These are phyloP conservation scores for Prostheceraeus crozeri DNA, from an alignment of 2,888 invertebrate species.

Conservation along the genomic window DNA sequence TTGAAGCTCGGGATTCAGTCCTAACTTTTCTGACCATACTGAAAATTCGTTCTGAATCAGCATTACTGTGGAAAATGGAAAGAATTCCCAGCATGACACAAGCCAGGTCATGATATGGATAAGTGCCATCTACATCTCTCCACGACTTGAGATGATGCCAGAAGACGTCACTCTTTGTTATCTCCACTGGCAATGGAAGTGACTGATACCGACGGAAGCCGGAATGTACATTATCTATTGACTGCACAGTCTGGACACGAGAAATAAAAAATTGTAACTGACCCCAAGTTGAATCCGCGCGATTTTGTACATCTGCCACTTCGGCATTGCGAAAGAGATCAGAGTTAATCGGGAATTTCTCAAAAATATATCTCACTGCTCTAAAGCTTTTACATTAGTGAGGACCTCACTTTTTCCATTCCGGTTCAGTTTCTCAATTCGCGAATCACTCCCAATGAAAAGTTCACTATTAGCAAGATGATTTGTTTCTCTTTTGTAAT, in stretches of 20 bases:
- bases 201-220: constrained; percentile 22
- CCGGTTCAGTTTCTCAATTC: constrained; percentile 7
- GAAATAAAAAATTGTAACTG: constrained; percentile 25
- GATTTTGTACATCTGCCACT: constrained; percentile 18
- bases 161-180: constrained; percentile 14
- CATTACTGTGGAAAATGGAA: too few species aligned
- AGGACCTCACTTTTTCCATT: constrained; percentile 19
- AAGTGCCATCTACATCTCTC: constrained; percentile 23
- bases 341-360: constrained; percentile 4
- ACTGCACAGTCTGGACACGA: constrained; percentile 12
- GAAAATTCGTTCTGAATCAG: too few species aligned
- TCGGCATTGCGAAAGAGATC: constrained; percentile 25
- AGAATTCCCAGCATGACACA: constrained; percentile 2
- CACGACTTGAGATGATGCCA: constrained; percentile 23
- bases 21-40: too few species aligned
- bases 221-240: constrained; percentile 9
- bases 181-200: constrained; percentile 30
- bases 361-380: constrained; percentile 1
- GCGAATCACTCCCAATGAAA: constrained; percentile 26
- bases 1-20: too few species aligned
- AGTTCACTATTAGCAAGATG: constrained; percentile 19
- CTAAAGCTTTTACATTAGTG: constrained; percentile 11
- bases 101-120: background rate
- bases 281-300: constrained; percentile 16
- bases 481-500: too few species aligned